Percentiles rank a stretch among this genome's conserved stretches.
phyloP scores from a whole-genome alignment of 2,888 invertebrate species.

The Acleris literana region DNA sequence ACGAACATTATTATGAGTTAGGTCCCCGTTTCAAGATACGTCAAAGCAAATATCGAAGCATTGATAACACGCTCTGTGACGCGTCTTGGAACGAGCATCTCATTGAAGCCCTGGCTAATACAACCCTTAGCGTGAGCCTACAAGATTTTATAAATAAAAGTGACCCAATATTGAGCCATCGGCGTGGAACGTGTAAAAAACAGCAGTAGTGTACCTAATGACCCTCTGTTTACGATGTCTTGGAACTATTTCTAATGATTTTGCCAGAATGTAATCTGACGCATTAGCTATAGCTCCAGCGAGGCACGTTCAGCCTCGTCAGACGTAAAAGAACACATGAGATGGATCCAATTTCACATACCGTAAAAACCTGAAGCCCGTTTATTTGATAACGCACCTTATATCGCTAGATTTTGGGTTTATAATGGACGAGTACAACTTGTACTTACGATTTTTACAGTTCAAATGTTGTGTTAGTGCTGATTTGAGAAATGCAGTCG shows the following conservation, averaged over 20 bases:
- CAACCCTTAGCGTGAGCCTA: too few species aligned
- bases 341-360: not conserved
- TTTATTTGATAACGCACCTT: slow-evolving; percentile 1
- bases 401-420: not conserved
- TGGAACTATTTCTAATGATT: slow-evolving; percentile 25
- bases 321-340: slow-evolving; percentile 23
- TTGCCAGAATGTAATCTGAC: slow-evolving; percentile 34
- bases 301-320: slow-evolving; percentile 24
- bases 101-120: too few species aligned
- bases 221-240: not conserved
- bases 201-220: too few species aligned
- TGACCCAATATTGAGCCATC: too few species aligned
- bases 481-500: slow-evolving; percentile 10
- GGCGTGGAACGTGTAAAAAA: too few species aligned
- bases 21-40: too few species aligned
- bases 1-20: too few species aligned
- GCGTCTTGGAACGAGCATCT: too few species aligned
- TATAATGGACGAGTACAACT: not conserved
- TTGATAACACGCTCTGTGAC: too few species aligned
- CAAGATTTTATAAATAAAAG: too few species aligned
- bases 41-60: too few species aligned
- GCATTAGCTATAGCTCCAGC: not conserved
- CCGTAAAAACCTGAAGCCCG: not conserved
- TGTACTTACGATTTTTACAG: not conserved
- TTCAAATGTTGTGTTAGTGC: not conserved